These are phyloP conservation scores for Paedocypris micromegethes DNA, from an alignment of 2,797 vertebrate genomes.

Conservation along the genomic window DNA sequence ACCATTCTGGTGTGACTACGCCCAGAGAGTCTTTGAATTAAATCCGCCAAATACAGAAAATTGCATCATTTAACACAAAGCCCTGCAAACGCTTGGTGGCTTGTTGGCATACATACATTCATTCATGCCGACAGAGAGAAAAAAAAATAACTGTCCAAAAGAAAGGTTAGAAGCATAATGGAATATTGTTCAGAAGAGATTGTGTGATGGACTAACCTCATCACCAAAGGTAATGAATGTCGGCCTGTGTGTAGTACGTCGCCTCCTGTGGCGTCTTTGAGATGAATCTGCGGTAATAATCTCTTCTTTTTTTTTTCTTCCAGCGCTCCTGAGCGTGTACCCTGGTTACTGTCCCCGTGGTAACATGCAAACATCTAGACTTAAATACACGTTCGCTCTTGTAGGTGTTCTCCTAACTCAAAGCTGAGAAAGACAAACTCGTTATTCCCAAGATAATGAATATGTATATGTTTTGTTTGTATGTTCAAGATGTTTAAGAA, in stretches of 20 bases:
- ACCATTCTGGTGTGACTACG: too few species aligned
- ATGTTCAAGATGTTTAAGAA: background rate
- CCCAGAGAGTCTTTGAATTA: too few species aligned
- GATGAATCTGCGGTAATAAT: conserved; percentile 42
- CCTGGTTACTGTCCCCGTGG: conserved; percentile 53
- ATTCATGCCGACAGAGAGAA: conserved; percentile 1
- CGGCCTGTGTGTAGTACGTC: conserved; percentile 33
- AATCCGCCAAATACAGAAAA: too few species aligned
- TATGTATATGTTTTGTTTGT: background rate
- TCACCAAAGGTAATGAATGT: conserved; percentile 34
- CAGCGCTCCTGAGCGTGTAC: conserved; percentile 35
- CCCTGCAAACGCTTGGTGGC: conserved; percentile 41
- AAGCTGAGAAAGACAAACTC: too few species aligned
- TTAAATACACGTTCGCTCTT: conserved; percentile 22
- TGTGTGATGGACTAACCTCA: conserved; percentile 24
- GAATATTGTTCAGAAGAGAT: conserved; percentile 15
- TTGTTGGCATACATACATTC: conserved; percentile 14
- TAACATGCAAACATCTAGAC: conserved; percentile 41
- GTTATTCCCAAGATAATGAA: too few species aligned
- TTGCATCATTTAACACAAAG: conserved; percentile 37
- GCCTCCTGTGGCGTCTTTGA: conserved; percentile 36
- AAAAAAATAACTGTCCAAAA: background rate
- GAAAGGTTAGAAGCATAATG: conserved; percentile 1
- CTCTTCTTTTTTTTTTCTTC: conserved; percentile 24
- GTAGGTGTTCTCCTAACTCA: background rate